phyloP scores from a whole-genome alignment of 2,797 vertebrate genomes.

The Pipistrellus nathusii region DNA sequence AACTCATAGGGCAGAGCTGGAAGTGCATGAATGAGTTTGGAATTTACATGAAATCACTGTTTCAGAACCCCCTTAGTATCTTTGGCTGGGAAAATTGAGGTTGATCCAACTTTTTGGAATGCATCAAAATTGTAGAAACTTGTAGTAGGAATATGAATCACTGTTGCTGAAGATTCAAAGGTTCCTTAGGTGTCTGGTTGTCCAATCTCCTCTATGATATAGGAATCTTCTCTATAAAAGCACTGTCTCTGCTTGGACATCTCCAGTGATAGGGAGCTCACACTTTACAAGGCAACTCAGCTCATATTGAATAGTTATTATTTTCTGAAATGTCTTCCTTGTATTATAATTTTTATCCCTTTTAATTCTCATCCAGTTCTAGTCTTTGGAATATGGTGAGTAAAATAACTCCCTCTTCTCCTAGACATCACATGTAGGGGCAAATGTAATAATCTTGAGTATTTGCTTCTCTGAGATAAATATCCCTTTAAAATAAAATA shows the following conservation, averaged over 20 bases:
- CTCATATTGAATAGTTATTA: neutral
- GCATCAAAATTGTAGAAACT: neutral
- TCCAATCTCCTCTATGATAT: neutral
- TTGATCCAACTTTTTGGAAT: neutral
- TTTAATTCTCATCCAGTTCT: neutral
- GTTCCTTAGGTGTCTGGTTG: neutral
- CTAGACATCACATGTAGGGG: neutral
- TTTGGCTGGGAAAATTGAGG: neutral
- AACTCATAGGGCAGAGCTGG: neutral
- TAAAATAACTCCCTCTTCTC: conserved; percentile 12
- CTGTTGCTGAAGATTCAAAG: neutral
- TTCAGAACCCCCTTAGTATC: neutral
- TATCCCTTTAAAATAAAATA: neutral
- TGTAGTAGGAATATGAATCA: neutral
- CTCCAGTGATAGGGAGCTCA: neutral
- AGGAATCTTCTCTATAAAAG: neutral
- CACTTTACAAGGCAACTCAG: neutral
- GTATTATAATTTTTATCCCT: neutral
- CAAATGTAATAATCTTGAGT: neutral
- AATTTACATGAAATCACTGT: neutral
- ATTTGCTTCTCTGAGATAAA: conserved; percentile 9
- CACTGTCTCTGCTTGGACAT: neutral
- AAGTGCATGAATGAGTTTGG: neutral
- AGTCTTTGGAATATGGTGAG: neutral
- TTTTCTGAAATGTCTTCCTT: conserved; percentile 13